Percentiles rank a stretch among this genome's conserved stretches.
phyloP scores from a whole-genome alignment of 2,113 vertebrate genomes.

The Pandion haliaetus region DNA sequence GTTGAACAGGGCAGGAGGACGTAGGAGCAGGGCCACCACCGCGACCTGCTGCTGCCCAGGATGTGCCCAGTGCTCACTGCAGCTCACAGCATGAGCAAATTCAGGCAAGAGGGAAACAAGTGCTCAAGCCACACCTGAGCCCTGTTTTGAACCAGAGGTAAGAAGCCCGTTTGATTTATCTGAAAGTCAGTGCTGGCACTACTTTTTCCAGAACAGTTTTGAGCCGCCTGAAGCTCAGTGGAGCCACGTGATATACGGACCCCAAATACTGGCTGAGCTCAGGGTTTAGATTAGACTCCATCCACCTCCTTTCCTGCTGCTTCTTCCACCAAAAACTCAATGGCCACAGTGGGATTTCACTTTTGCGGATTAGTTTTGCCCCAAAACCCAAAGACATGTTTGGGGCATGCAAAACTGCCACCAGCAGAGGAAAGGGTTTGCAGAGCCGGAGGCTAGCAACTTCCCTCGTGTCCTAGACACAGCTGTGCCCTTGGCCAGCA shows the following conservation, averaged over 20 bases:
- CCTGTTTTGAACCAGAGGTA: not conserved
- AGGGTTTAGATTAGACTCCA: not conserved
- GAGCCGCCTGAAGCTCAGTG: not conserved
- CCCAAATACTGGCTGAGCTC: not conserved
- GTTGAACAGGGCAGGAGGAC: not conserved
- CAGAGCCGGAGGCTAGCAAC: rapidly evolving
- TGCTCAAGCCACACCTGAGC: not conserved
- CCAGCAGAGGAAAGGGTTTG: not conserved
- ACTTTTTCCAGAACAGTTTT: not conserved
- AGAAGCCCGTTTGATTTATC: not conserved
- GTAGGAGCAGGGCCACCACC: not conserved
- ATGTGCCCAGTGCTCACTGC: not conserved
- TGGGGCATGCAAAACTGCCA: not conserved
- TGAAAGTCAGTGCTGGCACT: not conserved
- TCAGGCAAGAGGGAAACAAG: not conserved
- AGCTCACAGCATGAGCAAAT: rapidly evolving
- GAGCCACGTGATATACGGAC: not conserved
- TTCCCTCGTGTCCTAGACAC: not conserved
- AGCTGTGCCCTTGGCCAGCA: not conserved
- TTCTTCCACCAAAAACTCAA: not conserved
- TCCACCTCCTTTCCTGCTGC: rapidly evolving
- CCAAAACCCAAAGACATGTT: not conserved
- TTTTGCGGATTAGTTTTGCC: not conserved
- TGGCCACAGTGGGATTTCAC: not conserved
- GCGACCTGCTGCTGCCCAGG: rapidly evolving